A percentile compares a stretch with the other conserved stretches of the same genome.
These are phyloP conservation scores for Ceramica pisi DNA, from an alignment of 2,888 invertebrate genomes.

Conservation along the genomic window DNA sequence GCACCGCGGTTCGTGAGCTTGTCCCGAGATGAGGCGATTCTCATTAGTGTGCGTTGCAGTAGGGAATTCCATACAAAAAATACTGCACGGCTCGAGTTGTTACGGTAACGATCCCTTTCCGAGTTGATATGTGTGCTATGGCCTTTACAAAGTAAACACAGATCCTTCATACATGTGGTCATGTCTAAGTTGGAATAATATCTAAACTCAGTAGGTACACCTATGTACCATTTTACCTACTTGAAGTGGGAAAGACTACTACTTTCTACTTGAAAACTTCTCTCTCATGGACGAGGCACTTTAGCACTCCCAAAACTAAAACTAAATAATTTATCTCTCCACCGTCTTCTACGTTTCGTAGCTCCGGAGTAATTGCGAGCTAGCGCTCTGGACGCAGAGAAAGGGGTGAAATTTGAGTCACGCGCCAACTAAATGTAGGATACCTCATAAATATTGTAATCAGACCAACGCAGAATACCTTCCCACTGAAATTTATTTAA, in stretches of 20 bases:
- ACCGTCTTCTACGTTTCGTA: conserved; percentile 51
- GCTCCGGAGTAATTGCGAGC: conserved; percentile 74
- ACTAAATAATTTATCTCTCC: conserved; percentile 29
- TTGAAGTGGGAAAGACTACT: conserved; percentile 1
- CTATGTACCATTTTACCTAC: too few relatives aligned
- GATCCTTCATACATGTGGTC: too few relatives aligned
- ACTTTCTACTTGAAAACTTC: conserved; percentile 17
- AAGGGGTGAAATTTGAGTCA: conserved; percentile 82
- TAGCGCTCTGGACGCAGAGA: conserved; percentile 69
- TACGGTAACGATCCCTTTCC: too few relatives aligned
- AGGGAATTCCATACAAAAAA: too few relatives aligned
- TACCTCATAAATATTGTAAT: conserved; percentile 85
- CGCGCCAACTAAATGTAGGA: conserved; percentile 73
- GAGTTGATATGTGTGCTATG: too few relatives aligned
- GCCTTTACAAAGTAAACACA: too few relatives aligned
- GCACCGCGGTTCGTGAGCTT: too few relatives aligned
- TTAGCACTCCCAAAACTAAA: conserved; percentile 14
- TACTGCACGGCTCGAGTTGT: too few relatives aligned
- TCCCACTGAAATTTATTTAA: conserved; percentile 79
- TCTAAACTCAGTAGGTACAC: too few relatives aligned
- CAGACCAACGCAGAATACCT: conserved; percentile 66
- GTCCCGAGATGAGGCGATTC: too few relatives aligned
- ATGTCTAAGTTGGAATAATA: too few relatives aligned
- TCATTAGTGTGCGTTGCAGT: too few relatives aligned
- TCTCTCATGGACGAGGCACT: conserved; percentile 1